Conservation (phyloP, 1,140 invertebrate genomes). For the Drosophila takahashii region DNA sequence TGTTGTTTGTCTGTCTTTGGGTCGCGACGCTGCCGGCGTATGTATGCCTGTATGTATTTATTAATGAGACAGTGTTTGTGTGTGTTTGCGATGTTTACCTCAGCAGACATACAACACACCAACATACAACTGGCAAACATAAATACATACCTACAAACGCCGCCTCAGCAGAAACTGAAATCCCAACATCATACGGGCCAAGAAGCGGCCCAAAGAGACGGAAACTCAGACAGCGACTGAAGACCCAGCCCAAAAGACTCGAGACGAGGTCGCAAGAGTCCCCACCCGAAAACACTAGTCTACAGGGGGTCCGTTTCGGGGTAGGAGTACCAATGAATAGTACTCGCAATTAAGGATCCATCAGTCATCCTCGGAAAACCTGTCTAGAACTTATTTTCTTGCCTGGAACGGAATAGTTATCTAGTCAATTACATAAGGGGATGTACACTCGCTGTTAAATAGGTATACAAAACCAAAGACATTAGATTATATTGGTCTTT, state of each 20-base stretch:
- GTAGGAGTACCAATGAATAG: neutral
- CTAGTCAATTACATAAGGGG: no score
- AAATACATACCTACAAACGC: slow-evolving; percentile 19
- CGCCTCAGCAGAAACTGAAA: slow-evolving; percentile 76
- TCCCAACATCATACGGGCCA: slow-evolving; percentile 61
- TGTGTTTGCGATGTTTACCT: slow-evolving; percentile 68
- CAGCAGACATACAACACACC: slow-evolving; percentile 34
- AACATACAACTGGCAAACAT: slow-evolving; percentile 13
- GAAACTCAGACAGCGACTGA: slow-evolving; percentile 16
- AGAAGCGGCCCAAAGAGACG: slow-evolving; percentile 21
- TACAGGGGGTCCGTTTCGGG: slow-evolving; percentile 6
- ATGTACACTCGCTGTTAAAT: no score
- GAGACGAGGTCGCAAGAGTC: slow-evolving; percentile 53
- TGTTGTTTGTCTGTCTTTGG: slow-evolving; percentile 61
- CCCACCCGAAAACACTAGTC: slow-evolving; percentile 28
- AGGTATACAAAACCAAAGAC: no score
- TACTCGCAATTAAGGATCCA: neutral
- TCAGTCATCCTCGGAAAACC: neutral
- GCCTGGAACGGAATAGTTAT: neutral
- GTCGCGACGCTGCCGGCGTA: slow-evolving; percentile 65
- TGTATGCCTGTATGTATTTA: slow-evolving; percentile 24
- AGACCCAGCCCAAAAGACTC: slow-evolving; percentile 41
- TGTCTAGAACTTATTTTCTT: neutral
- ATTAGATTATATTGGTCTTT: no score
- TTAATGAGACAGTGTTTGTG: slow-evolving; percentile 36